Evolutionary conservation across 2,113 vertebrate species (phyloP).

Genomic region (Picathartes gymnocephalus): DNA sequence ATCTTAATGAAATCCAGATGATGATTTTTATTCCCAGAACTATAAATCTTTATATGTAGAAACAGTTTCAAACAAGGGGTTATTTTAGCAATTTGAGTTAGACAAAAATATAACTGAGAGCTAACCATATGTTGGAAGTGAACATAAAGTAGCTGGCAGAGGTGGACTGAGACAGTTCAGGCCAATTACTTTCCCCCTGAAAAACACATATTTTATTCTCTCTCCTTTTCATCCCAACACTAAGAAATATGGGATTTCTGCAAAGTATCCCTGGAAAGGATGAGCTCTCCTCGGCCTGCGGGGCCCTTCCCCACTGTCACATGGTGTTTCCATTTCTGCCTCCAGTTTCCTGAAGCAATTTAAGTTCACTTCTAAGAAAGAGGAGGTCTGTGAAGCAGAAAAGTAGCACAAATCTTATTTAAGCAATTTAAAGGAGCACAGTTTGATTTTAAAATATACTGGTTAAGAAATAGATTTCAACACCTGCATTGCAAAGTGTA

Average conservation of each 20-base stretch:
- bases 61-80: not conserved
- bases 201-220: not conserved
- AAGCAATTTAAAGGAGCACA: not conserved
- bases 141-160: not conserved
- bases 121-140: not conserved
- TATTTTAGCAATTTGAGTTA: not conserved
- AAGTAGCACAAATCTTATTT: not conserved
- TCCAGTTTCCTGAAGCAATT: conserved; percentile 6
- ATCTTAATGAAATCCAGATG: conserved; percentile 29
- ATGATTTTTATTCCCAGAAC: conserved; percentile 18
- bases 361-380: not conserved
- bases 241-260: not conserved
- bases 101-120: not conserved
- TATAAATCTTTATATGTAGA: conserved; percentile 26
- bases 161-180: not conserved
- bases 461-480: not conserved
- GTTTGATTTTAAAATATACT: not conserved
- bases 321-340: not conserved
- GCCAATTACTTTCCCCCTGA: not conserved
- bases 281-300: not conserved
- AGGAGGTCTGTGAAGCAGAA: not conserved
- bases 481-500: not conserved
- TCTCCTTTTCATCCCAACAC: not conserved
- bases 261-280: not conserved
- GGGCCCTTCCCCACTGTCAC: not conserved